A percentile compares a stretch with the other conserved stretches of the same genome.
phyloP scores from a whole-genome alignment of 2,888 invertebrate genomes.

The Pemphredon lugubris region DNA sequence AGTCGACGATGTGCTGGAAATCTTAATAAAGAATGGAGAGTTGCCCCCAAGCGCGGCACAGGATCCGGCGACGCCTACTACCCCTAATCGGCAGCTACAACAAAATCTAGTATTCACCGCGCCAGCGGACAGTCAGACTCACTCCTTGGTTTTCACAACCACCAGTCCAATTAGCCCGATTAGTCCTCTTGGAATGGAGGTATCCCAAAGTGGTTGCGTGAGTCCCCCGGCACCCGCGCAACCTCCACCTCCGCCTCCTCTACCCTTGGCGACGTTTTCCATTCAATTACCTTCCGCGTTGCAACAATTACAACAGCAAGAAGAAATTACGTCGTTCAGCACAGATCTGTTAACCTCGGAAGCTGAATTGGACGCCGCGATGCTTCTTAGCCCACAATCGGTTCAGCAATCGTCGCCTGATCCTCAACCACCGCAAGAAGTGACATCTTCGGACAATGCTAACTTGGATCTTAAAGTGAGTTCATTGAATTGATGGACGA shows the following conservation, averaged over 20 bases:
- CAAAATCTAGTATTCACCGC: constrained; percentile 78
- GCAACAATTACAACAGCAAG: constrained; percentile 73
- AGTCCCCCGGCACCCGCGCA: constrained; percentile 75
- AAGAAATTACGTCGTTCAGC: constrained; percentile 72
- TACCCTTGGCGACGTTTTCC: constrained; percentile 80
- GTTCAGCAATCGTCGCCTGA: constrained; percentile 76
- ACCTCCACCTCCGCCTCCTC: constrained; percentile 79
- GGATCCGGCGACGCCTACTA: constrained; percentile 84
- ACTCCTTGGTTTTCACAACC: constrained; percentile 74
- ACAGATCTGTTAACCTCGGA: constrained; percentile 79
- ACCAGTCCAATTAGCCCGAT: constrained; percentile 76
- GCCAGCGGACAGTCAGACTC: constrained; percentile 75
- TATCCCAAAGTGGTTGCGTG: constrained; percentile 73
- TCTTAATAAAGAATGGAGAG: constrained; percentile 96
- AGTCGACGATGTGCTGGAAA: constrained; percentile 96
- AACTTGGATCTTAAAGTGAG: constrained; percentile 78
- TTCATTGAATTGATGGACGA: not conserved
- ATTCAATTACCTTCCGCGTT: constrained; percentile 76
- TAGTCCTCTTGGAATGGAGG: constrained; percentile 77
- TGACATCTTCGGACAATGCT: constrained; percentile 77
- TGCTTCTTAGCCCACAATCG: constrained; percentile 77
- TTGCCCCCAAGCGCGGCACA: constrained; percentile 93
- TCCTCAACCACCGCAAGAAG: constrained; percentile 79
- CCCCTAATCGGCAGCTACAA: constrained; percentile 80
- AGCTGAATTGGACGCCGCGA: constrained; percentile 79